Evolutionary conservation across 2,888 invertebrate genomes (phyloP).

Genomic region (Rosalia funebris): DNA sequence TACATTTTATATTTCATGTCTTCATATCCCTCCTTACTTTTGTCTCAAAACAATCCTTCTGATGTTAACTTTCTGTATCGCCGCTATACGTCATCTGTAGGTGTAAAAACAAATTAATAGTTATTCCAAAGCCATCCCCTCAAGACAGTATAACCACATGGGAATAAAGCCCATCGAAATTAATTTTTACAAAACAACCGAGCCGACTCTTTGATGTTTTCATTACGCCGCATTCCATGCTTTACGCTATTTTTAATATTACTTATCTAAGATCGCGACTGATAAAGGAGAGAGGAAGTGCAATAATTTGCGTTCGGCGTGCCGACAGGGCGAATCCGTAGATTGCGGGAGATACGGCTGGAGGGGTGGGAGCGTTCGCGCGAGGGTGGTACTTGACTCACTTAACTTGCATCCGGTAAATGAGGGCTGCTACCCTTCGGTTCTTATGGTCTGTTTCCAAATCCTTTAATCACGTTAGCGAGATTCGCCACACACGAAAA

Average conservation of each 20-base stretch:
- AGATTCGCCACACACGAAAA: slow-evolving; percentile 40
- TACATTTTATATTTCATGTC: too few species aligned
- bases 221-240: slow-evolving; percentile 30
- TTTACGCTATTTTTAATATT: slow-evolving; percentile 44
- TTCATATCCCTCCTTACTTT: too few species aligned
- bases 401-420: slow-evolving; percentile 58
- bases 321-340: slow-evolving; percentile 57
- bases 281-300: slow-evolving; percentile 53
- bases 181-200: slow-evolving; percentile 24
- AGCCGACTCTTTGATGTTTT: too few species aligned
- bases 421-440: slow-evolving; percentile 50
- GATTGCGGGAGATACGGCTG: slow-evolving; percentile 52
- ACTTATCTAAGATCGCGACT: slow-evolving; percentile 46
- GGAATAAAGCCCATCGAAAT: slow-evolving; percentile 17
- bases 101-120: too few species aligned
- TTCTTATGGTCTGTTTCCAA: slow-evolving; percentile 50
- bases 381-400: slow-evolving; percentile 58
- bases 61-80: too few species aligned
- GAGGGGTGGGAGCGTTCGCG: slow-evolving; percentile 30
- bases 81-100: too few species aligned
- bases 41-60: too few species aligned
- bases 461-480: slow-evolving; percentile 56
- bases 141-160: too few species aligned
- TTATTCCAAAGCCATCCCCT: too few species aligned
- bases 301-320: slow-evolving; percentile 59